Evolutionary conservation across 2,888 invertebrate genomes (phyloP).

Genomic region (Eutolmus rufibarbis): DNA sequence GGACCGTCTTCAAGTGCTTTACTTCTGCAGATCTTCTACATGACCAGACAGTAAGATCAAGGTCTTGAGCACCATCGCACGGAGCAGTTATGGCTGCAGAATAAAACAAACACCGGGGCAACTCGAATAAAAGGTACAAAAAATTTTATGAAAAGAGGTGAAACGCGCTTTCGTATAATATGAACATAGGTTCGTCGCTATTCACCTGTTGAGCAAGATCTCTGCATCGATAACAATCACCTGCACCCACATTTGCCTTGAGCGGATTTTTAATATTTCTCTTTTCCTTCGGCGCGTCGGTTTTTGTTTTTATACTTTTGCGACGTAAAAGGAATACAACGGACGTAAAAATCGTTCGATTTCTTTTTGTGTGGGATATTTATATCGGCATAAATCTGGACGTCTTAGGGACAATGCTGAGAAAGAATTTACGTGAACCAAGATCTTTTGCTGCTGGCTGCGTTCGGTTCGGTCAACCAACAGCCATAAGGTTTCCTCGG

Average conservation of each 20-base stretch:
- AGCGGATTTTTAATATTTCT: conserved; percentile 38
- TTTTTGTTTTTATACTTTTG: background rate
- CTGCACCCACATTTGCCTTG: conserved; percentile 46
- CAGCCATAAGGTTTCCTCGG: background rate
- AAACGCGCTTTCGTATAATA: conserved; percentile 26
- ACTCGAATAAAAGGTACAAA: background rate
- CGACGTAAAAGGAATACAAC: background rate
- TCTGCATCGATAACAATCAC: conserved; percentile 46
- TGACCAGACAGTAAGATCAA: conserved; percentile 40
- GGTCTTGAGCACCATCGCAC: conserved; percentile 16
- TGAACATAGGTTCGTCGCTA: conserved; percentile 36
- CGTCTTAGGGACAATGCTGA: conserved; percentile 6
- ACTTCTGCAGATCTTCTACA: background rate
- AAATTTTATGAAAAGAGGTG: background rate
- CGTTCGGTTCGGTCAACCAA: background rate
- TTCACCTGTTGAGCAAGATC: conserved; percentile 47
- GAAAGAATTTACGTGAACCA: background rate
- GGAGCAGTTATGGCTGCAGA: conserved; percentile 6
- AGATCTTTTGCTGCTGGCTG: background rate
- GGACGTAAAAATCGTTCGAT: background rate
- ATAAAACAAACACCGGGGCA: background rate
- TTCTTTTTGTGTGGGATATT: conserved; percentile 14
- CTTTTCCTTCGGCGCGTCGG: background rate
- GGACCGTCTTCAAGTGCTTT: conserved; percentile 15
- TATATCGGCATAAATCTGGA: background rate